Evolutionary conservation across 2,113 vertebrate species (phyloP).

Genomic region (Laticauda laticaudata): DNA sequence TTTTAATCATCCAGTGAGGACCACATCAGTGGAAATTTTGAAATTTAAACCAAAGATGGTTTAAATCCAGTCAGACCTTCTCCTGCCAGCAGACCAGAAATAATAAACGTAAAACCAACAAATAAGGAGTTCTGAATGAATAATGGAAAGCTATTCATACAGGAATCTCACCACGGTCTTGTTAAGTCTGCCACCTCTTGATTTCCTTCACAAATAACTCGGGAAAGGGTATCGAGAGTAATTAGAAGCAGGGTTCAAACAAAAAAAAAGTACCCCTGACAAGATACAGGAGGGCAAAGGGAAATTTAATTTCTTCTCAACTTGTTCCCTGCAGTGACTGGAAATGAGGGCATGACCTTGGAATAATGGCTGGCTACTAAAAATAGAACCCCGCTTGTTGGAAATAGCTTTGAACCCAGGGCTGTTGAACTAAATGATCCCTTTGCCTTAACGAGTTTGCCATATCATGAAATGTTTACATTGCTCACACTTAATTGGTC

Average conservation of each 20-base stretch:
- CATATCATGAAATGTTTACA: slow-evolving; percentile 62
- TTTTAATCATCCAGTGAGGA: background rate
- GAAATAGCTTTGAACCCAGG: slow-evolving; percentile 67
- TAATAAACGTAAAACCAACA: slow-evolving; percentile 37
- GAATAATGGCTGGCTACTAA: slow-evolving; percentile 50
- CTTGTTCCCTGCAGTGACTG: slow-evolving; percentile 27
- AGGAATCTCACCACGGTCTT: background rate
- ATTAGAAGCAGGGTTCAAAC: slow-evolving; percentile 48
- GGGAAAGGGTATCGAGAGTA: slow-evolving; percentile 55
- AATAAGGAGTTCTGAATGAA: slow-evolving; percentile 12
- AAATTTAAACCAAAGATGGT: slow-evolving; percentile 50
- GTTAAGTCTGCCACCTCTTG: background rate
- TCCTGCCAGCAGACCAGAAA: slow-evolving; percentile 39
- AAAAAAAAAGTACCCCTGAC: slow-evolving; percentile 29
- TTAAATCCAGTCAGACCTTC: slow-evolving; percentile 26
- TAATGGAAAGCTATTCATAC: background rate
- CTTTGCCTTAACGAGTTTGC: slow-evolving; percentile 62
- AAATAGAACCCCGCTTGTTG: slow-evolving; percentile 53
- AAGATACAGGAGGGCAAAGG: slow-evolving; percentile 36
- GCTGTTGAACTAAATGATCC: slow-evolving; percentile 56
- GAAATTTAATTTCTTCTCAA: slow-evolving; percentile 47
- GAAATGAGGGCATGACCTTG: slow-evolving; percentile 61
- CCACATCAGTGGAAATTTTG: slow-evolving; percentile 53
- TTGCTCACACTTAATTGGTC: slow-evolving; percentile 66
- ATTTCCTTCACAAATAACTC: slow-evolving; percentile 8